Evolutionary conservation across 2,888 invertebrate species (phyloP), one percentile per base, ranked within the genome.

Genomic region (Diogma glabrata): DNA sequence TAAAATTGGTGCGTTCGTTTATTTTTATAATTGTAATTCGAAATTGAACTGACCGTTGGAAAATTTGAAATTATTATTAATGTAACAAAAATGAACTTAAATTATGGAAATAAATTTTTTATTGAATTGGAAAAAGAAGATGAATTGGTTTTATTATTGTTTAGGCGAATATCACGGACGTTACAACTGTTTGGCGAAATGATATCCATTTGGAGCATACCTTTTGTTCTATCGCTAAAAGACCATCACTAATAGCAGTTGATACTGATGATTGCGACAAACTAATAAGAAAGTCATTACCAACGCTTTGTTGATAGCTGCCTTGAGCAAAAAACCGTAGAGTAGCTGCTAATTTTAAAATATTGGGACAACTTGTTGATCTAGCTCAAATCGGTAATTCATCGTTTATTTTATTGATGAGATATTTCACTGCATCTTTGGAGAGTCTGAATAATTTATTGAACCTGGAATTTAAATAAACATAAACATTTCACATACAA

Each of bases 181-280:
- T n/a, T n/a, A n/a, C n/a, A n/a, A n/a, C n/a, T n/a, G 33, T n/a
- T 33, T 33, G 33, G 4, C 33, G 33, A 10, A 14, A 33, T 10
- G 33, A 33, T 33, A 33, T 33, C 33, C 33, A 33, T 33, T 33
- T 33, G 4, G 33, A n/a, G 33, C 33, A 33, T 33, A 33, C 33
- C 14, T 33, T 33, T n/a, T 12, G 4, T 33, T 33, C 6, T n/a
- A 33, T 5, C 14, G 14, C 33, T 4, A 14, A 5, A 33, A 33
- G 10, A 33, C 12, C 33, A 14, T 7, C 33, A 10, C 10, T 33
- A 4, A 33, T n/a, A 12, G 33, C 33, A 33, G n/a, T 33, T 33
- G 33, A 33, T 33, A 33, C 33, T 33, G 33, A 33, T 33, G n/a
- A 12, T 10, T 33, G 33, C 12, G 33, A 33, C 12, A 33, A 10